phyloP scores from a whole-genome alignment of 2,797 vertebrate species.

The Babyrousa celebensis region DNA sequence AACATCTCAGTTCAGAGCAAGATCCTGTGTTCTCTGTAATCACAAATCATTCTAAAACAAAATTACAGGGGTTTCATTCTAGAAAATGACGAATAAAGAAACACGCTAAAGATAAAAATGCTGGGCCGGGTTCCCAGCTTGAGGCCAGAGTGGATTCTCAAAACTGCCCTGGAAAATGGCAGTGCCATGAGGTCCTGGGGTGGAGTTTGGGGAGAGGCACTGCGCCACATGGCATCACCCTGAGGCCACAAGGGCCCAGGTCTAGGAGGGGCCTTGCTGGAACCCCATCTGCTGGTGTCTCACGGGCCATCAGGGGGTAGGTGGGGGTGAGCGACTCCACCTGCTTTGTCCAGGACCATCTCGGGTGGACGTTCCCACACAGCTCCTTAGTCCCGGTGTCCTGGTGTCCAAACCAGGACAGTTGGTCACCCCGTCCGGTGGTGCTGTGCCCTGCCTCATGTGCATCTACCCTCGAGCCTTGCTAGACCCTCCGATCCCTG shows the following conservation, averaged over 20 bases:
- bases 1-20: not conserved
- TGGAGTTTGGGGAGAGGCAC: too few species aligned
- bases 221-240: accelerated
- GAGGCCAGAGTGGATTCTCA: not conserved
- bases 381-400: not conserved
- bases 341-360: not conserved
- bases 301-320: not conserved
- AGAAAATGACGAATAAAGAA: not conserved
- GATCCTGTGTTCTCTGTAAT: conserved; percentile 5
- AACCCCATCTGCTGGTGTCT: accelerated
- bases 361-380: not conserved
- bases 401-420: not conserved
- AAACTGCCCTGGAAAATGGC: not conserved
- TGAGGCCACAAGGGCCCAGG: accelerated
- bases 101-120: not conserved
- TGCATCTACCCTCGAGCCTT: too few species aligned
- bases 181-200: not conserved
- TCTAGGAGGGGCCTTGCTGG: not conserved
- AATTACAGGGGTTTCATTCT: not conserved
- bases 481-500: not conserved
- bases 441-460: accelerated
- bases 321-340: not conserved
- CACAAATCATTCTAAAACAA: conserved; percentile 9
- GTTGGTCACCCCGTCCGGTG: too few species aligned
- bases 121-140: not conserved